A percentile compares a stretch with the other conserved stretches of the same genome.
Evolutionary conservation across 2,888 invertebrate species (phyloP).

Genomic region (Cepaea hortensis): DNA sequence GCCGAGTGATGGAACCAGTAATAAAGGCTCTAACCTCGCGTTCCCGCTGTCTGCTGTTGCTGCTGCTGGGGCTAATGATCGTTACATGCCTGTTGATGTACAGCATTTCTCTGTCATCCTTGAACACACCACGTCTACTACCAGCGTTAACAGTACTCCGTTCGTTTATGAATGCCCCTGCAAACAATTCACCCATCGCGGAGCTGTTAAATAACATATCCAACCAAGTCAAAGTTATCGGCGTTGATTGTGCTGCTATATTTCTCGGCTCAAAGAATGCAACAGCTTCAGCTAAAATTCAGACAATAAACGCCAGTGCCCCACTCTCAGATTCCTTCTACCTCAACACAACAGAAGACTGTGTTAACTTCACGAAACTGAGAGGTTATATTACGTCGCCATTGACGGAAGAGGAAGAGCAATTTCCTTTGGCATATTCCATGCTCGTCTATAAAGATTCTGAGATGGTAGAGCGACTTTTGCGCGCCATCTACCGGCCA

Average conservation of each 20-base stretch:
- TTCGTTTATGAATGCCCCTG: too few relatives aligned
- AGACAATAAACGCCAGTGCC: neutral
- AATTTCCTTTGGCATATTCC: conserved; percentile 64
- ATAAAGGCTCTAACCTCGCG: too few relatives aligned
- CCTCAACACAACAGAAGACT: neutral
- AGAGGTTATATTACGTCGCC: conserved; percentile 52
- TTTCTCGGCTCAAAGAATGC: neutral
- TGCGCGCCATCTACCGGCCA: conserved; percentile 53
- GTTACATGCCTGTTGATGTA: too few relatives aligned
- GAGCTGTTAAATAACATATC: too few relatives aligned
- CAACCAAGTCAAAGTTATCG: too few relatives aligned
- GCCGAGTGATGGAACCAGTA: too few relatives aligned
- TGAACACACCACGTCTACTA: too few relatives aligned
- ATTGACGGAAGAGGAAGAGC: conserved; percentile 43
- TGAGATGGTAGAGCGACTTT: conserved; percentile 58
- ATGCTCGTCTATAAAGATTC: conserved; percentile 64
- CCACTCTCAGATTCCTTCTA: neutral
- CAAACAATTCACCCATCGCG: too few relatives aligned
- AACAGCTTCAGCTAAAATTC: neutral
- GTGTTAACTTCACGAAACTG: conserved; percentile 28
- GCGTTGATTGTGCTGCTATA: neutral
- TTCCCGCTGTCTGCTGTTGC: too few relatives aligned
- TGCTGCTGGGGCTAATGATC: too few relatives aligned
- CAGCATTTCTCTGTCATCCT: too few relatives aligned
- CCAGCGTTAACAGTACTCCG: too few relatives aligned